Conservation (phyloP, 2,113 vertebrate species). For the Eptatretus burgeri region DNA sequence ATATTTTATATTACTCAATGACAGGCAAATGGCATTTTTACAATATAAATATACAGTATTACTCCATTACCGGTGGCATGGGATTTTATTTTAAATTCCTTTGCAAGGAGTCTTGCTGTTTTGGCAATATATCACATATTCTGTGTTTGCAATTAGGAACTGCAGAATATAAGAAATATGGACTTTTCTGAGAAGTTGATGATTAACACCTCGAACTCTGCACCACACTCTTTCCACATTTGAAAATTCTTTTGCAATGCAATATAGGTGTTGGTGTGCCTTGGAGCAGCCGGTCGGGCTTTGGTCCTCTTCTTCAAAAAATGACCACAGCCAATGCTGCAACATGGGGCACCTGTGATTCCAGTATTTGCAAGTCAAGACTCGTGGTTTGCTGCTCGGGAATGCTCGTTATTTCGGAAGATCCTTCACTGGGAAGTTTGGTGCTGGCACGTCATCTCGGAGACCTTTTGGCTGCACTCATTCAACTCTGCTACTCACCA, state of each 20-base stretch:
- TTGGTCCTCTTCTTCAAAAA: constrained; percentile 22
- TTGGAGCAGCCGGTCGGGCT: constrained; percentile 23
- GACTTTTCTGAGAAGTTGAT: neutral
- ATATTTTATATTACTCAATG: too few relatives aligned
- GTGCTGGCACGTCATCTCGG: constrained; percentile 42
- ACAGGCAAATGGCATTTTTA: too few relatives aligned
- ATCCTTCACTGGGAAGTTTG: constrained; percentile 24
- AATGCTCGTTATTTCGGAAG: constrained; percentile 21
- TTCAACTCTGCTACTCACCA: constrained; percentile 38
- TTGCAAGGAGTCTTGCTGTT: neutral
- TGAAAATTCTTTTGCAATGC: neutral
- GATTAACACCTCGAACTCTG: neutral
- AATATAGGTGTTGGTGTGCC: constrained; percentile 34
- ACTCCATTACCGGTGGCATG: too few relatives aligned
- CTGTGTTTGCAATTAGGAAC: neutral
- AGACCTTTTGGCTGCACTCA: constrained; percentile 37
- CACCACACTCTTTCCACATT: neutral
- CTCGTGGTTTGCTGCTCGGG: constrained; percentile 18
- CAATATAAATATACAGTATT: too few relatives aligned
- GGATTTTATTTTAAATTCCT: neutral
- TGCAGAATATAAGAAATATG: neutral
- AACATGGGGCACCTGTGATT: constrained; percentile 1
- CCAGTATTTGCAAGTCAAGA: constrained; percentile 10
- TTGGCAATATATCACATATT: neutral
- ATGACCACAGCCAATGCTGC: constrained; percentile 11